Evolutionary conservation across 2,113 vertebrate genomes (phyloP), one percentile per base, ranked within the genome.

Genomic region (Chitala chitala): DNA sequence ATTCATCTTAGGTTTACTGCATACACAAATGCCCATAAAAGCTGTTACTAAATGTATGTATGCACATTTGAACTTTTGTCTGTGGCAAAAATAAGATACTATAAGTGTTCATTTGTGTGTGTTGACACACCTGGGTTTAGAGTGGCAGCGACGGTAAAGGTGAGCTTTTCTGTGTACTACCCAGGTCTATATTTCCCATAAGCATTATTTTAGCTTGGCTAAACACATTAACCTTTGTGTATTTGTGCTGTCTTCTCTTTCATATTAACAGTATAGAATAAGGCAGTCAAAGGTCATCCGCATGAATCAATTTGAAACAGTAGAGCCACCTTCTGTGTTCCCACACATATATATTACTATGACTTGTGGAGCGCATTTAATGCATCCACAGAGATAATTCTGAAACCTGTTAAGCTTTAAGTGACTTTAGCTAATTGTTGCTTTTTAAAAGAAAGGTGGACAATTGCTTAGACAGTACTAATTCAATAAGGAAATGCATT

Each of bases 201-300:
- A 63, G 33, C 5, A 5, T 63, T 36, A 63, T 63, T 63, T 63
- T 38, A 63, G 59, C 59, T 20, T 36, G 29, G 38, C 59, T n/a
- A n/a, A n/a, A n/a, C n/a, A n/a, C n/a, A n/a, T n/a, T n/a, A n/a
- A 20, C 31, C 59, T 63, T 63, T 63, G 33, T 63, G 17, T 63
- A 63, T 36, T 36, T 63, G 59, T 33, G n/a, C 38, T 63, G 7
- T 33, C 38, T 38, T n/a, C 33, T 63, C 38, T 63, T 29, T 8
- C 20, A 63, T 63, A 36, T 36, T n/a, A 63, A 33, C 38, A 33
- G 31, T 33, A 26, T 63, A 17, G 31, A 63, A 63, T 38, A 33
- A 5, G 20, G 59, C 59, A 8, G 59, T 36, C 59, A 63, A 20
- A 36, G 59, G 59, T 63, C 59, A 63, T 1, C 33, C 38, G 17